These are phyloP conservation scores for Sycobia sp. DNA, from an alignment of 1,140 invertebrate genomes.

Conservation along the genomic window DNA sequence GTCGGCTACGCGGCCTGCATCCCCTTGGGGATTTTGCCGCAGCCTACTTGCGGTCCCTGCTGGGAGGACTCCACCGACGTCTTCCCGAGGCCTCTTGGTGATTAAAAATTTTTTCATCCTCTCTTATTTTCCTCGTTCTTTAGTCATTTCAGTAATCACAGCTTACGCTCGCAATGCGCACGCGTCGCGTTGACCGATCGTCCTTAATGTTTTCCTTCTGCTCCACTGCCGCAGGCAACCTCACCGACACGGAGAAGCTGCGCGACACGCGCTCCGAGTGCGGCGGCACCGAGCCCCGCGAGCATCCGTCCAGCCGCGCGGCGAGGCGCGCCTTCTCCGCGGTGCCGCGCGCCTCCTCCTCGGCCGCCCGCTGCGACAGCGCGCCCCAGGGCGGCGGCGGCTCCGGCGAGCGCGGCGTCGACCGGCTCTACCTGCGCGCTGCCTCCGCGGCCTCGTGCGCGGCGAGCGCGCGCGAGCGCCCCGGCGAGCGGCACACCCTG, in stretches of 20 bases:
- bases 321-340: neutral
- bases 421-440: conserved; percentile 71
- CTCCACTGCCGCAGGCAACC: conserved; percentile 65
- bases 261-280: conserved; percentile 61
- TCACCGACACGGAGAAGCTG: conserved; percentile 74
- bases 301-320: conserved; percentile 50
- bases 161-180: too few species aligned
- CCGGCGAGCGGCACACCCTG: conserved; percentile 66
- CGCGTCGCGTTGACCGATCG: too few species aligned
- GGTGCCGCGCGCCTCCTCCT: conserved; percentile 38
- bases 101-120: too few species aligned
- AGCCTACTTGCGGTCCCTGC: conserved; percentile 65
- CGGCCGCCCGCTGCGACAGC: too few species aligned
- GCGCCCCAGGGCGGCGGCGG: conserved; percentile 40
- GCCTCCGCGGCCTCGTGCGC: conserved; percentile 53
- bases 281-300: too few species aligned
- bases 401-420: conserved; percentile 68
- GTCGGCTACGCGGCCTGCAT: conserved; percentile 76
- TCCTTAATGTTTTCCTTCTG: too few species aligned
- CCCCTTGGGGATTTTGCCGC: conserved; percentile 73
- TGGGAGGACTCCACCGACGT: conserved; percentile 81
- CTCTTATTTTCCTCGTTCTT: neutral
- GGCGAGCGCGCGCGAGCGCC: conserved; percentile 55
- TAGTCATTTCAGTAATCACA: too few species aligned
- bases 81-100: conserved; percentile 69